Percentiles rank a stretch among this genome's conserved stretches.
Evolutionary conservation across 1,140 invertebrate species (phyloP).

Genomic region (Macrotrachela quadricornifera): DNA sequence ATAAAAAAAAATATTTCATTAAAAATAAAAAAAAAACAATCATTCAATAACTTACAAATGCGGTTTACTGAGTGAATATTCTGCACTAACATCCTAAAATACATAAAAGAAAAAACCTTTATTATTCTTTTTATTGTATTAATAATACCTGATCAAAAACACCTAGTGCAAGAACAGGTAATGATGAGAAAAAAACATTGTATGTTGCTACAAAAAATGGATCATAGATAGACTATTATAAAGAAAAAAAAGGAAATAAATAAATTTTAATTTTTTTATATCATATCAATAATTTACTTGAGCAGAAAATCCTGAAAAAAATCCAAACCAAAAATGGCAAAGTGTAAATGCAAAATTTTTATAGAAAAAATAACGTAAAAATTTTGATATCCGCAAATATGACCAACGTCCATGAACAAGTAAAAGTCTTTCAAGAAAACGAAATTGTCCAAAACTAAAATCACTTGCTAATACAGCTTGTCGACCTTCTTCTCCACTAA

Average conservation of each 20-base stretch:
- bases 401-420: constrained; percentile 96
- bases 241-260: not conserved
- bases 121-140: no score
- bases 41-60: not conserved
- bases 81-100: constrained; percentile 51
- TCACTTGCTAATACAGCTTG: constrained; percentile 92
- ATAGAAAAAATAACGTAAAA: constrained; percentile 93
- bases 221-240: constrained; percentile 77
- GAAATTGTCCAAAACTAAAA: constrained; percentile 90
- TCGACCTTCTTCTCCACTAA: constrained; percentile 89
- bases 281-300: not conserved
- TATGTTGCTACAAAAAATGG: constrained; percentile 93
- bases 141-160: constrained; percentile 61
- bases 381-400: constrained; percentile 80
- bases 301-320: constrained; percentile 89
- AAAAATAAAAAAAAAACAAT: no score
- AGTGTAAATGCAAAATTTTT: constrained; percentile 99
- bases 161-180: constrained; percentile 76
- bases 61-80: constrained; percentile 62
- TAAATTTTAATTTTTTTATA: not conserved
- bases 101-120: not conserved
- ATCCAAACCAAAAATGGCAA: constrained; percentile 97
- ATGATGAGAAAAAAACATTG: constrained; percentile 89
- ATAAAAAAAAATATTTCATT: no score
- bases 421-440: constrained; percentile 74